These are phyloP conservation scores for Onthophagus taurus DNA, from an alignment of 1,140 invertebrate genomes.

Conservation along the genomic window DNA sequence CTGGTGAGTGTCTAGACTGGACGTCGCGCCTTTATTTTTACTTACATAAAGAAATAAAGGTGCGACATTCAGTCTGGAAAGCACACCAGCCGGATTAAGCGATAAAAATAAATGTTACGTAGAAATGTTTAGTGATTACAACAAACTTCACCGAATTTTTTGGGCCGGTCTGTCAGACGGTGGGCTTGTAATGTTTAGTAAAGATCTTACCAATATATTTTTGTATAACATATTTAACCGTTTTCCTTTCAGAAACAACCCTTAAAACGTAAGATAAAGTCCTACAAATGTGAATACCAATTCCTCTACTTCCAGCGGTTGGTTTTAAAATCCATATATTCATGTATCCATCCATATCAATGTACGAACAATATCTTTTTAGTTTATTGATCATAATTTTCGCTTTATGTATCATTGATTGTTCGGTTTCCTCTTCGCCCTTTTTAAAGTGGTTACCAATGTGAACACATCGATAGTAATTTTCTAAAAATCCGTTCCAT, in stretches of 20 bases:
- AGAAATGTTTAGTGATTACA: too few species aligned
- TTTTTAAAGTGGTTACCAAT: constrained; percentile 32
- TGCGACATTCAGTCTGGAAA: too few species aligned
- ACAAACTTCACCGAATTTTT: too few species aligned
- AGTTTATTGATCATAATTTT: constrained; percentile 50
- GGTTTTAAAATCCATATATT: constrained; percentile 95
- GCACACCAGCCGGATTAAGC: too few species aligned
- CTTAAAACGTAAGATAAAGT: constrained; percentile 51
- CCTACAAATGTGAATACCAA: constrained; percentile 59
- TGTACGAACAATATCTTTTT: constrained; percentile 50
- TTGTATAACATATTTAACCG: constrained; percentile 74
- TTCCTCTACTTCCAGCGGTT: constrained; percentile 71
- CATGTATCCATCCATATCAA: constrained; percentile 63
- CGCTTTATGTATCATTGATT: constrained; percentile 43
- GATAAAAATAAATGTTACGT: too few species aligned
- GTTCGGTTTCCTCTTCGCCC: constrained; percentile 40
- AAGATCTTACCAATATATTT: constrained; percentile 90
- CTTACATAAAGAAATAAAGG: too few species aligned
- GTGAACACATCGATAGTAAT: constrained; percentile 40
- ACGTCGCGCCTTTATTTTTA: too few species aligned
- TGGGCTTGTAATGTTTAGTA: too few species aligned
- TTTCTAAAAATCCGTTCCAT: constrained; percentile 63
- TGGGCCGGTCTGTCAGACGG: too few species aligned
- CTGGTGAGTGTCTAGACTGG: too few species aligned
- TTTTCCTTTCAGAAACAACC: constrained; percentile 45